Evolutionary conservation across 2,888 invertebrate genomes (phyloP).

Genomic region (Lycocerus yunnanus): DNA sequence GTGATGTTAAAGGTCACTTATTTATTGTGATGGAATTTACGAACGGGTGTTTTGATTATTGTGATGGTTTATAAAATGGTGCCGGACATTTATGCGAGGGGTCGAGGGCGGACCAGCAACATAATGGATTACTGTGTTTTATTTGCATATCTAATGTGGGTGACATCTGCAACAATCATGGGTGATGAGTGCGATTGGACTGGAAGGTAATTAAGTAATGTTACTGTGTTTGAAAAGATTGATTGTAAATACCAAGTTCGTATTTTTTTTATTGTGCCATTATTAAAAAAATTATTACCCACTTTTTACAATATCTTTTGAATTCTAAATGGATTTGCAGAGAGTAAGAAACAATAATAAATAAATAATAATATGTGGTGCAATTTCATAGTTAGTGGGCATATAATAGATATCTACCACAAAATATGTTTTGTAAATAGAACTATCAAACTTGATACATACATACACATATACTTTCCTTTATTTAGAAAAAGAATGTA

Average conservation of each 20-base stretch:
- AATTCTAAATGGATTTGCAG: not conserved
- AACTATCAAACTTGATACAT: too few relatives aligned
- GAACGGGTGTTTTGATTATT: constrained; percentile 7
- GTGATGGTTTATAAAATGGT: constrained; percentile 30
- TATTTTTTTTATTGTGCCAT: not conserved
- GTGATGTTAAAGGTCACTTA: not conserved
- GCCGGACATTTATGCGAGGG: constrained; percentile 31
- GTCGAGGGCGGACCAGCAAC: constrained; percentile 27
- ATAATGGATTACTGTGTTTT: constrained; percentile 43
- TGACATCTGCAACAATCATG: constrained; percentile 60
- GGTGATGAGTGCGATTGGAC: constrained; percentile 74
- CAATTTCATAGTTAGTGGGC: too few relatives aligned
- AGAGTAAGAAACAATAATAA: too few relatives aligned
- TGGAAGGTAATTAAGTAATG: constrained; percentile 62
- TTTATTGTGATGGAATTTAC: constrained; percentile 13
- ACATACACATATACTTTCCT: too few relatives aligned
- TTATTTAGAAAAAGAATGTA: too few relatives aligned
- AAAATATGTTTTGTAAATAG: too few relatives aligned
- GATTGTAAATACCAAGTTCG: constrained; percentile 33
- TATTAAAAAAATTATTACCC: not conserved
- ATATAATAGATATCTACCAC: too few relatives aligned
- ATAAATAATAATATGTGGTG: not conserved
- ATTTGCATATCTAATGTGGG: constrained; percentile 42
- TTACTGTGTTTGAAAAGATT: not conserved
- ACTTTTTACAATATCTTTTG: not conserved